A percentile compares a stretch with the other conserved stretches of the same genome.
These are phyloP conservation scores for Drosophila pseudotalamancana DNA, from an alignment of 2,888 invertebrate species.

Conservation along the genomic window DNA sequence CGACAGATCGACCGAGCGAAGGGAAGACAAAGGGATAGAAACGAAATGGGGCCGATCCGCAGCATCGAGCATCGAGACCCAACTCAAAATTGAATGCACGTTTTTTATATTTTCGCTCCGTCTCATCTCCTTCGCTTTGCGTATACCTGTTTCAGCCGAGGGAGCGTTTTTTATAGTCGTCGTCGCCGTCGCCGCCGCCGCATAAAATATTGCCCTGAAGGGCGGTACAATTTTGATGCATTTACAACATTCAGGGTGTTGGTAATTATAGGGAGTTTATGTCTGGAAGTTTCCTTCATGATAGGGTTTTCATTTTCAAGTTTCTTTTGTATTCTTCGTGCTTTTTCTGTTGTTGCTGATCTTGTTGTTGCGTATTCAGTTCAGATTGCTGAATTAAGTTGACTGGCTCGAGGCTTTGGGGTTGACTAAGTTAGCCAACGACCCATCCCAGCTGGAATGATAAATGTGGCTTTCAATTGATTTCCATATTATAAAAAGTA, in stretches of 20 bases:
- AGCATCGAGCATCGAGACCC: constrained; percentile 33
- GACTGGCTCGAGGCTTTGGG: constrained; percentile 26
- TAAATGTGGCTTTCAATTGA: no score
- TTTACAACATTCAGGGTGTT: constrained; percentile 84
- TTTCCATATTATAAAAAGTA: no score
- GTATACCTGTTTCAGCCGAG: constrained; percentile 13
- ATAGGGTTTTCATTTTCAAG: constrained; percentile 60
- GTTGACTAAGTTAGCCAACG: not conserved
- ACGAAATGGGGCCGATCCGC: constrained; percentile 30
- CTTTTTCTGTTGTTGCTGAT: constrained; percentile 37
- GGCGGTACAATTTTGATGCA: constrained; percentile 84
- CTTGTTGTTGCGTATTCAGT: constrained; percentile 12
- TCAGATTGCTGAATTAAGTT: constrained; percentile 81
- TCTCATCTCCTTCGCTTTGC: constrained; percentile 9
- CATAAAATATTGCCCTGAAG: constrained; percentile 80
- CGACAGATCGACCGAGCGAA: not conserved
- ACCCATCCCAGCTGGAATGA: no score
- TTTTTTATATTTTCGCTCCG: constrained; percentile 26
- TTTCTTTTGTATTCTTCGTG: constrained; percentile 24
- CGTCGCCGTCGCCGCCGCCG: constrained; percentile 37
- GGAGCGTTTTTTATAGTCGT: constrained; percentile 20
- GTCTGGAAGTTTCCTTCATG: constrained; percentile 83
- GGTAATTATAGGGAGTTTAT: constrained; percentile 84
- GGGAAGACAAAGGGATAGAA: constrained; percentile 5
- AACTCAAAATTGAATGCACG: constrained; percentile 57